Base-by-base conservation (phyloP, 2,797 vertebrate genomes). In the Melanogrammus aeglefinus region DNA sequence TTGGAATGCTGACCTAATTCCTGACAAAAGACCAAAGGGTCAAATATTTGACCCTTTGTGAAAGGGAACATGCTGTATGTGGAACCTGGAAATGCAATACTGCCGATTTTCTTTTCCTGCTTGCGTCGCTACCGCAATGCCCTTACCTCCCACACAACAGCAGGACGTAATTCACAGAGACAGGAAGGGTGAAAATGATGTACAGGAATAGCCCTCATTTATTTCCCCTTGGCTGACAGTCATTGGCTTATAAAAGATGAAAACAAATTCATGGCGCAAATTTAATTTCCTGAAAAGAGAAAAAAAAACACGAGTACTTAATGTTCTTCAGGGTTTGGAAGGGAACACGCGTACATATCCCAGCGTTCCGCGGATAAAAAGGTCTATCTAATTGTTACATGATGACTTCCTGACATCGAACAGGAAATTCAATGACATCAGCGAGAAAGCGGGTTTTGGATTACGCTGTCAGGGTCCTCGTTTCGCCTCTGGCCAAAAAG, bases 161-260 rank as follows among this genome's bases (percentile, higher is more conserved):
- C 2, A 76, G 41, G 12, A 33, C 33, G 36, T 14, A 74, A 57
- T 78, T 76, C 79, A 85, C 78, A 86, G 89, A 86, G 91, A 91
- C 91, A 92, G 92, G 92, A 92, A 90, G 91, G 91, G 91, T 85
- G 90, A 84, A 36, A 33, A 82, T 78, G 57, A 72, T 69, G 76
- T 6, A 74, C 81, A 88, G 84, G 86, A 92, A 88, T 83, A 83
- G 85, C 85, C 83, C 88, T 83, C 82, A 83, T 85, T 78, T 84
- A 87, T 47, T 89, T 91, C 86, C 88, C 84, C 73, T 74, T 71
- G 76, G 84, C 81, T 81, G 85, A 74, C 81, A 75, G 8, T 63
- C 79, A 75, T 76, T 82, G 73, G 83, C 76, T 77, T 81, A 76
- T 14, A 83, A 81, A 80, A 83, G n/a, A 70, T 13, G 12, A 70